Evolutionary conservation across 2,113 vertebrate genomes (phyloP).

Genomic region (Bufo gargarizans): DNA sequence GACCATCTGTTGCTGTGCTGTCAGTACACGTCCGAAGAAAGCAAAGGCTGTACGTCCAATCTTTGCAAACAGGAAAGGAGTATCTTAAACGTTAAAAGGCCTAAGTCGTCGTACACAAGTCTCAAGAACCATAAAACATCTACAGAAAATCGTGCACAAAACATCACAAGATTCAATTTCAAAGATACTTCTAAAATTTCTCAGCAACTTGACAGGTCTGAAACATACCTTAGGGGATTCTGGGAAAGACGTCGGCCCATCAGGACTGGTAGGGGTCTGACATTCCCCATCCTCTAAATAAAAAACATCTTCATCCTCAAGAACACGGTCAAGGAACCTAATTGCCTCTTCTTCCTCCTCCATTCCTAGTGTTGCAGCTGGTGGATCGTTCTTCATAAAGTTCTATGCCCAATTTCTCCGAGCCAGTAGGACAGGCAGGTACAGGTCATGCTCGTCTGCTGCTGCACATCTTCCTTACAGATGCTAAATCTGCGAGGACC

Average conservation of each 20-base stretch:
- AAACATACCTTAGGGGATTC: constrained; percentile 84
- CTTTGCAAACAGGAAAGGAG: not conserved
- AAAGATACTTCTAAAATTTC: no score
- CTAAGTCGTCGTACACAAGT: not conserved
- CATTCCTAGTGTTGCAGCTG: constrained; percentile 68
- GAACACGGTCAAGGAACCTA: constrained; percentile 89
- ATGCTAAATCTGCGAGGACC: constrained; percentile 47
- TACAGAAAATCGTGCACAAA: not conserved
- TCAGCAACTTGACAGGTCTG: not conserved
- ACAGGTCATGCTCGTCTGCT: constrained; percentile 47
- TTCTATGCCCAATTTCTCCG: constrained; percentile 37
- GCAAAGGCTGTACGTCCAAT: not conserved
- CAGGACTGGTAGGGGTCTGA: constrained; percentile 77
- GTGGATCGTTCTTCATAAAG: constrained; percentile 64
- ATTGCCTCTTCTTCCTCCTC: constrained; percentile 88
- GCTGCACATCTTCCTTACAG: constrained; percentile 33
- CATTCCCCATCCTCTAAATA: constrained; percentile 84
- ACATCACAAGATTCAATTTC: not conserved
- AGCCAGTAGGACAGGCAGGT: constrained; percentile 23
- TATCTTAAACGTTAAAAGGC: not conserved
- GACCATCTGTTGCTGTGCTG: not conserved
- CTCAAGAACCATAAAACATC: not conserved
- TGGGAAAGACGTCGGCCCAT: constrained; percentile 72
- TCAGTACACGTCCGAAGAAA: not conserved
- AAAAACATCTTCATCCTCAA: constrained; percentile 88